Evolutionary conservation across 1,140 invertebrate genomes (phyloP).

Genomic region (Philotrypesis tridentata): DNA sequence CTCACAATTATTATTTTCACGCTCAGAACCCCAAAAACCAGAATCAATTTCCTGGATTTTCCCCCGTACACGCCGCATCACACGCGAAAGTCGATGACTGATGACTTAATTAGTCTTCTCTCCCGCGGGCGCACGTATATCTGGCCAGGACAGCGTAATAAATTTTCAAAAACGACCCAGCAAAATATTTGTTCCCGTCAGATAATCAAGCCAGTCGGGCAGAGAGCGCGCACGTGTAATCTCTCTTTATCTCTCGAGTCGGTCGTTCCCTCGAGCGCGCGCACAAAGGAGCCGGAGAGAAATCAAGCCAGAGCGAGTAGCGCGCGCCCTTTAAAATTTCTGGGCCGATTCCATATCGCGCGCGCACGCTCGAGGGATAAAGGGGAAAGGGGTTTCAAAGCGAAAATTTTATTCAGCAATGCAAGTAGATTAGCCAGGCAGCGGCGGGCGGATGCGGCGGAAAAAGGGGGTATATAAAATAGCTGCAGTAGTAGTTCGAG

Average conservation of each 20-base stretch:
- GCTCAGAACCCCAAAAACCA: too few species aligned
- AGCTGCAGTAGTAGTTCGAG: not conserved
- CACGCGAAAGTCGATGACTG: not conserved
- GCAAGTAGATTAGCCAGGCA: not conserved
- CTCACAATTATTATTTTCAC: too few species aligned
- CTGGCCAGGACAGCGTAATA: not conserved
- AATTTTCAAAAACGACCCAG: not conserved
- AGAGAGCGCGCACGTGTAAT: not conserved
- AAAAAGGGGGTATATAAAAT: not conserved
- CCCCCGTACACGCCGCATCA: too few species aligned
- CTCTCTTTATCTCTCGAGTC: not conserved
- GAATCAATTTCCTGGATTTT: too few species aligned
- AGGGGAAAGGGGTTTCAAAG: not conserved
- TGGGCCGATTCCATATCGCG: constrained; percentile 2
- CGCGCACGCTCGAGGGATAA: not conserved
- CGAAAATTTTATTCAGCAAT: constrained; percentile 6
- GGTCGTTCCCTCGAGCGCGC: too few species aligned
- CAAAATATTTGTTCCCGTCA: not conserved
- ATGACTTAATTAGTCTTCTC: not conserved
- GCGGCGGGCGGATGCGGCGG: not conserved
- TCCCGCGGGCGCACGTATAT: not conserved
- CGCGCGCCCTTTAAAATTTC: not conserved
- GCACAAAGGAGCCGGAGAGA: not conserved
- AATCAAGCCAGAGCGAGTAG: too few species aligned
- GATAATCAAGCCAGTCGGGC: not conserved